Conservation (phyloP, 2,888 invertebrate species). For the Metopia argyrocephala region DNA sequence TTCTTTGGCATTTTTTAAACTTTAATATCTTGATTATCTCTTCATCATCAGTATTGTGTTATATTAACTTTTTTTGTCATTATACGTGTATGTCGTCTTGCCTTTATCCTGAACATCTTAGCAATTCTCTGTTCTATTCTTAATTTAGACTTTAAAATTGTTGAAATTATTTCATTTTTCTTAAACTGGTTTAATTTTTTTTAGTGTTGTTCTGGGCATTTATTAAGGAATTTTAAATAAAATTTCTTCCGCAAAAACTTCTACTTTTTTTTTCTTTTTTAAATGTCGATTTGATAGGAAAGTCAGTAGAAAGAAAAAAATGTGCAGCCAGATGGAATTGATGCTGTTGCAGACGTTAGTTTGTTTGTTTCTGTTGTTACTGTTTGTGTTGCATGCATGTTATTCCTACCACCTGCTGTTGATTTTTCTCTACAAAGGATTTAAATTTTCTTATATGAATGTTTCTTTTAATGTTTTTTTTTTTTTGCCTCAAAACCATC, state of each 20-base stretch:
- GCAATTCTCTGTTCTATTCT: slow-evolving; percentile 4
- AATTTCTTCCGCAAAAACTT: slow-evolving; percentile 49
- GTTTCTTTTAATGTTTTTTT: slow-evolving; percentile 11
- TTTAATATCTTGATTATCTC: background rate
- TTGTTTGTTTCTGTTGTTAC: slow-evolving; percentile 8
- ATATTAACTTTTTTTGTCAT: slow-evolving; percentile 11
- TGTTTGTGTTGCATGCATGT: slow-evolving; percentile 26
- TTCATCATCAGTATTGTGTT: background rate
- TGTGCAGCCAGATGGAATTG: background rate
- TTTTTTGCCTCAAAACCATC: slow-evolving; percentile 56
- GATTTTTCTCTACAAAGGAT: slow-evolving; percentile 32
- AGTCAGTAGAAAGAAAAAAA: background rate
- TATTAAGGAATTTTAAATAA: slow-evolving; percentile 55
- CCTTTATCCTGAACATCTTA: slow-evolving; percentile 5
- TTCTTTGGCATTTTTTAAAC: background rate
- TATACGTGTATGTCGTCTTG: background rate
- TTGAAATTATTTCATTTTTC: slow-evolving; percentile 38
- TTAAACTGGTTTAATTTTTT: slow-evolving; percentile 50
- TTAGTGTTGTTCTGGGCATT: slow-evolving; percentile 23
- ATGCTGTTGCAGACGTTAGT: background rate
- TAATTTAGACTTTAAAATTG: slow-evolving; percentile 46
- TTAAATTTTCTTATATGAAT: background rate
- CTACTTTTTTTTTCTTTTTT: background rate
- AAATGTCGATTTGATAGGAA: slow-evolving; percentile 41
- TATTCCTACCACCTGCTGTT: slow-evolving; percentile 64